Percentiles rank a stretch among this genome's conserved stretches.
Conservation (phyloP, 2,888 invertebrate species). For the Drosophila koepferae region DNA sequence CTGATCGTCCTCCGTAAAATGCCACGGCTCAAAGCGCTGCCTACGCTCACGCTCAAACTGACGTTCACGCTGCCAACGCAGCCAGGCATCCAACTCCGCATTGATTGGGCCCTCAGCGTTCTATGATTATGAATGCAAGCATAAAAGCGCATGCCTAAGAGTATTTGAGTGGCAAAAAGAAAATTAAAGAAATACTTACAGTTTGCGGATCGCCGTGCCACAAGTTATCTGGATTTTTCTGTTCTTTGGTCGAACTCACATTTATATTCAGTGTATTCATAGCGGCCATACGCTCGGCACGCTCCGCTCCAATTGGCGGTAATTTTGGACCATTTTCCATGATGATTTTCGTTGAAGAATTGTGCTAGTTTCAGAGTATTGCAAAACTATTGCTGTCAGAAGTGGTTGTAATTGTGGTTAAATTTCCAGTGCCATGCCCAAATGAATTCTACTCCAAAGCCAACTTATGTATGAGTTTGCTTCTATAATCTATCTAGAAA, state of each 20-base stretch:
- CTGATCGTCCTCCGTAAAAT: conserved; percentile 20
- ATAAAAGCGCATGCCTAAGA: not conserved
- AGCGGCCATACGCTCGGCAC: conserved; percentile 26
- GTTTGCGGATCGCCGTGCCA: not conserved
- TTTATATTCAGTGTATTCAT: conserved; percentile 19
- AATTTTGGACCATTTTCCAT: conserved; percentile 10
- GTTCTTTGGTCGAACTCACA: conserved; percentile 7
- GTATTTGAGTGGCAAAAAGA: not conserved
- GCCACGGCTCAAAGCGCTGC: conserved; percentile 27
- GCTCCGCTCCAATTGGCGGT: conserved; percentile 41
- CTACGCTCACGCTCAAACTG: conserved; percentile 40
- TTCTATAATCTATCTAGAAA: not conserved
- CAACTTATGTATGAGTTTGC: not conserved
- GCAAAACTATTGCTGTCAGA: conserved; percentile 3
- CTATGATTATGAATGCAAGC: not conserved
- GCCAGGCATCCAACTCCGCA: conserved; percentile 25
- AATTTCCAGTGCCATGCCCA: conserved; percentile 11
- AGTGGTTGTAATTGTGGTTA: not conserved
- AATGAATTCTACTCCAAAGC: not conserved
- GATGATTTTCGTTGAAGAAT: not conserved
- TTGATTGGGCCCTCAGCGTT: not conserved
- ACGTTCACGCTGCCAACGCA: conserved; percentile 30
- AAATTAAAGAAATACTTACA: conserved; percentile 11
- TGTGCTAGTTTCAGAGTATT: not conserved
- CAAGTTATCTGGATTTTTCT: not conserved